These are phyloP conservation scores for Blomia tropicalis DNA, from an alignment of 2,888 invertebrate genomes.

Conservation along the genomic window DNA sequence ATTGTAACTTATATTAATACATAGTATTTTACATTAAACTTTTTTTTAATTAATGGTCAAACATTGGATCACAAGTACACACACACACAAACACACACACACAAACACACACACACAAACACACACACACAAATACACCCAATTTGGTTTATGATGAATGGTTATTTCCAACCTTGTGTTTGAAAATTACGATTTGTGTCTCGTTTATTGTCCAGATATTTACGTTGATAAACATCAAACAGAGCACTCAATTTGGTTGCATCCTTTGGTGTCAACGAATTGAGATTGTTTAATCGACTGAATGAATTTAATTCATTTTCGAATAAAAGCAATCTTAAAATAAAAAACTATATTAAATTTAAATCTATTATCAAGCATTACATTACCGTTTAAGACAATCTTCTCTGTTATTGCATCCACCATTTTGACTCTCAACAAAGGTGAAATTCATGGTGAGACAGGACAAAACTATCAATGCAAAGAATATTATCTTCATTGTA, in stretches of 20 bases:
- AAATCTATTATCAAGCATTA: background rate
- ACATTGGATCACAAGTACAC: too few species aligned
- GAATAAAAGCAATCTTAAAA: background rate
- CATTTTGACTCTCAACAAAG: too few species aligned
- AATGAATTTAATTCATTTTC: background rate
- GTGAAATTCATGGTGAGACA: too few species aligned
- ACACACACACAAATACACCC: too few species aligned
- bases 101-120: too few species aligned
- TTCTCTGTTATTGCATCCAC: slow-evolving; percentile 1
- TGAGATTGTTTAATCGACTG: background rate
- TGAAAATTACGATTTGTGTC: slow-evolving; percentile 12
- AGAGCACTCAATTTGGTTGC: background rate
- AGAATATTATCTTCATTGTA: too few species aligned
- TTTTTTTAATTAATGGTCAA: background rate
- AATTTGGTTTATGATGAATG: background rate
- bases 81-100: too few species aligned
- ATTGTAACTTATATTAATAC: background rate
- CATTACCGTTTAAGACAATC: background rate
- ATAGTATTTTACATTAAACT: slow-evolving; percentile 11
- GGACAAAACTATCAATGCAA: too few species aligned
- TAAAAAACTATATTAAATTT: background rate
- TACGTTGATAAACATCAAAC: background rate
- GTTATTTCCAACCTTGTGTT: slow-evolving; percentile 11
- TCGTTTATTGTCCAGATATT: slow-evolving; percentile 1
- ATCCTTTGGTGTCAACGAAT: background rate